phyloP scores from a whole-genome alignment of 2,888 invertebrate genomes.

The Hybos culiciformis region DNA sequence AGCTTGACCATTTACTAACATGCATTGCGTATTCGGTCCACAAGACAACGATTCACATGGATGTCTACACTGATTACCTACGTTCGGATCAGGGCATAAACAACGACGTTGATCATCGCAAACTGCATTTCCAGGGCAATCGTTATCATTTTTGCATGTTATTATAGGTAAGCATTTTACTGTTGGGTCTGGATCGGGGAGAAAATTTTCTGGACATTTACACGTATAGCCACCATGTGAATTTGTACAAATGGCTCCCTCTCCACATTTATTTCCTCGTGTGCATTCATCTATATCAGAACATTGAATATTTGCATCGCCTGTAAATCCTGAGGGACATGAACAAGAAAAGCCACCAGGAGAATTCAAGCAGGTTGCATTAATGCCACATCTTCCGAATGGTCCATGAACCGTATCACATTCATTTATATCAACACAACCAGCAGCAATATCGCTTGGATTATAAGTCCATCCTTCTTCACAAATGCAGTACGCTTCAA shows the following conservation, averaged over 20 bases:
- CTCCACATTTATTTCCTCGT: slow-evolving; percentile 56
- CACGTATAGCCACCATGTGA: slow-evolving; percentile 63
- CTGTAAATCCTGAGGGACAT: slow-evolving; percentile 73
- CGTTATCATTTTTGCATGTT: slow-evolving; percentile 56
- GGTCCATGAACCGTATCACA: slow-evolving; percentile 67
- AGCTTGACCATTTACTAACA: slow-evolving; percentile 67
- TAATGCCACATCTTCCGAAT: slow-evolving; percentile 69
- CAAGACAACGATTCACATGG: slow-evolving; percentile 79
- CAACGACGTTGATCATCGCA: slow-evolving; percentile 68
- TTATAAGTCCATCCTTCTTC: slow-evolving; percentile 90
- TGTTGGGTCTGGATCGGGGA: slow-evolving; percentile 72
- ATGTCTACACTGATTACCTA: slow-evolving; percentile 85
- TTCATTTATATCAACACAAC: slow-evolving; percentile 86
- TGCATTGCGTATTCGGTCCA: slow-evolving; percentile 78
- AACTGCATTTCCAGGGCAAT: slow-evolving; percentile 81
- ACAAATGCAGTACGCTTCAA: slow-evolving; percentile 82
- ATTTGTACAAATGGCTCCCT: slow-evolving; percentile 69
- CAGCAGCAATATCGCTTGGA: slow-evolving; percentile 75
- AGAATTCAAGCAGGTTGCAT: slow-evolving; percentile 67
- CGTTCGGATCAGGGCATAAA: slow-evolving; percentile 78
- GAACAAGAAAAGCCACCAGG: slow-evolving; percentile 68
- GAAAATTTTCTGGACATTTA: slow-evolving; percentile 64
- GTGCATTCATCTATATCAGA: slow-evolving; percentile 73
- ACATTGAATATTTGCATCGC: slow-evolving; percentile 70
- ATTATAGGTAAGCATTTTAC: slow-evolving; percentile 71